Conservation (phyloP, 1,140 invertebrate genomes). For the Trachymyrmex cornetzi region DNA sequence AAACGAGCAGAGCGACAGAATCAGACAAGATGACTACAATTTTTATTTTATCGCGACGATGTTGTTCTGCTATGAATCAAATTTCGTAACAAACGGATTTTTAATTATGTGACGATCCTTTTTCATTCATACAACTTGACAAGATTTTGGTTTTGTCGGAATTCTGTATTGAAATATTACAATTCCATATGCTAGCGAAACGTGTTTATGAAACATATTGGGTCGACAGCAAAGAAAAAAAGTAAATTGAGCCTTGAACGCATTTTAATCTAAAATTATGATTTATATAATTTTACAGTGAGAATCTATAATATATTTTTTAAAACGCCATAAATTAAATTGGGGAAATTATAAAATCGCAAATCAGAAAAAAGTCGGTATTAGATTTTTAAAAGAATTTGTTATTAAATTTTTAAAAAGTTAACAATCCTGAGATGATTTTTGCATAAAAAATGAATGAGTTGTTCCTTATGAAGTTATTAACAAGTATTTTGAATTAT, state of each 20-base stretch:
- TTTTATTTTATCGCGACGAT: not conserved
- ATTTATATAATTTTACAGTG: not conserved
- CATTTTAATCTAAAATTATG: not conserved
- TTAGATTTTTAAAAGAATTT: not conserved
- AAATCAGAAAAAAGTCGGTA: not conserved
- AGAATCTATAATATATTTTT: not conserved
- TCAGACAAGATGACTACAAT: not conserved
- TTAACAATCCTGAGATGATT: not conserved
- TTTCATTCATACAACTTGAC: not conserved
- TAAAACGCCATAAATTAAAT: not conserved
- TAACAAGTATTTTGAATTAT: not conserved
- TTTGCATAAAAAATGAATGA: not conserved
- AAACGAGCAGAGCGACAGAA: not conserved
- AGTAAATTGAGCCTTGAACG: not conserved
- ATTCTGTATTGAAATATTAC: not conserved
- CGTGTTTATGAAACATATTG: not conserved
- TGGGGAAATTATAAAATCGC: not conserved
- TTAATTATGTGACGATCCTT: slow-evolving; percentile 12
- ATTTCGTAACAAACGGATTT: slow-evolving; percentile 7
- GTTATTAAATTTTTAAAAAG: not conserved
- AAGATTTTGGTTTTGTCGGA: not conserved
- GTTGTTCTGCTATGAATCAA: not conserved
- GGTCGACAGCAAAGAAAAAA: not conserved
- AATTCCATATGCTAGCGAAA: not conserved
- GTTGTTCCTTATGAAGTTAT: not conserved